Evolutionary conservation across 2,113 vertebrate species (phyloP), one percentile per base, ranked within the genome.

Genomic region (Limnothrissa miodon): DNA sequence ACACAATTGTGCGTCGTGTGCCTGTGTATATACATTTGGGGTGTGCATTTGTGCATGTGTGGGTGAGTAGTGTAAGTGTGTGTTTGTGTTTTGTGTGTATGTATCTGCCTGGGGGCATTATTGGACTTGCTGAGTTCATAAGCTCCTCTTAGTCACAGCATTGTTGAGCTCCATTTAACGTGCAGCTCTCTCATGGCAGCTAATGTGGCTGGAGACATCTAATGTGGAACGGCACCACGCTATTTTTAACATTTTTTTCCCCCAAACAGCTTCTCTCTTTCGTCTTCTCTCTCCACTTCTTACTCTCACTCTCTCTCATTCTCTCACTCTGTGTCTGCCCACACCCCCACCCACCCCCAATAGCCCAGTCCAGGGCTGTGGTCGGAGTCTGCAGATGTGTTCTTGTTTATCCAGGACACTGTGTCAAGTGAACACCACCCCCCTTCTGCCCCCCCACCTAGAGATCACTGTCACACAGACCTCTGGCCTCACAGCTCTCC

Each of bases 181-280:
- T 33, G 59, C n/a, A 66, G 59, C 79, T 45, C 62, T 78, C 59
- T 84, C 62, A 74, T 44, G 62, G 42, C 25, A 44, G 80, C 45
- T 74, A 56, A 81, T 82, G n/a, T 45, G 78, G 45, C 59, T 70
- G 46, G 80, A 81, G n/a, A 36, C 19, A n/a, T 78, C 45, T 66
- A 82, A 80, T 66, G 33, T 82, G 39, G 80, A 85, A 79, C 33
- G 53, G 46, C 66, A 66, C 36, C 21, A 8, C 48, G 39, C 44
- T 51, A 66, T 78, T 62, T 82, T 85, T 84, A 62, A 62, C 86
- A 42, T 13, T 48, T 84, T 66, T 66, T 66, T 66, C 10, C 25
- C 13, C 59, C 23, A 62, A 45, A 84, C 53, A 80, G 51, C 78
- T 29, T 80, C 29, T 84, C 53, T 25, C 51, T 45, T 81, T 70